These are phyloP conservation scores for human DNA, from an alignment of 2,113 vertebrate genomes.

Conservation along the genomic window GRCh38 chr3:133110001-133110500, in stretches of 20 bases:
- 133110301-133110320: neutral
- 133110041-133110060: neutral
- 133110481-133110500: neutral
- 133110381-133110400: neutral
- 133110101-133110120: neutral
- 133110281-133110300: neutral
- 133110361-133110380: neutral
- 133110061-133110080: neutral
- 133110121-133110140: neutral
- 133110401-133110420: neutral
- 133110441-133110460: neutral
- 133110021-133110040: slow-evolving; percentile 13
- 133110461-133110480: neutral
- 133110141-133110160: neutral
- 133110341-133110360: neutral
- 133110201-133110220: neutral
- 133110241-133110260: neutral
- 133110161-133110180: neutral
- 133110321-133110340: neutral
- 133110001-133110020: neutral
- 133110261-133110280: neutral
- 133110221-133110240: neutral
- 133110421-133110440: neutral
- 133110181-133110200: neutral
- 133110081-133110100: neutral